phyloP scores from a whole-genome alignment of 2,113 vertebrate genomes.

The Holacanthus passer region DNA sequence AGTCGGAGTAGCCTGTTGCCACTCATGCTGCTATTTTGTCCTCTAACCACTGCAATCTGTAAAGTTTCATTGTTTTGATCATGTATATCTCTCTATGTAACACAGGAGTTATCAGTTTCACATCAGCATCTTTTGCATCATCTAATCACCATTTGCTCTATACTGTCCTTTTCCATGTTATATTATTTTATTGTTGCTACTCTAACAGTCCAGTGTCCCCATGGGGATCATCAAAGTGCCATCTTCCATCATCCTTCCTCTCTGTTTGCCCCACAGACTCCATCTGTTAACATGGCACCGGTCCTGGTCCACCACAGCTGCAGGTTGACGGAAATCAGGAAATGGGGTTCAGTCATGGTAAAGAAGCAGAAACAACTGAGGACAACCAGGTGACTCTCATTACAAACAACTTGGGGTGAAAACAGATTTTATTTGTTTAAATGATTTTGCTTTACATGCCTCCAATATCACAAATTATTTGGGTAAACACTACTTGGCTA shows the following conservation, averaged over 20 bases:
- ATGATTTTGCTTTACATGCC: neutral
- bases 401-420: neutral
- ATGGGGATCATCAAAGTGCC: neutral
- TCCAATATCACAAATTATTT: neutral
- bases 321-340: too few relatives aligned
- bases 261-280: neutral
- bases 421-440: neutral
- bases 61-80: neutral
- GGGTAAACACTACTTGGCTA: neutral
- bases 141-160: neutral
- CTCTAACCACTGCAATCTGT: neutral
- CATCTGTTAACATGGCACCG: conserved; percentile 12
- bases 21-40: neutral
- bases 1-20: too few relatives aligned
- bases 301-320: neutral
- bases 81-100: neutral
- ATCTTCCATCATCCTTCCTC: neutral
- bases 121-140: neutral
- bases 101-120: neutral
- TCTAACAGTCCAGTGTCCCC: neutral
- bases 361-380: neutral
- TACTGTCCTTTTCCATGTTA: neutral
- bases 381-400: neutral
- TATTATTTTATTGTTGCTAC: neutral
- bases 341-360: neutral